Percentiles rank a stretch among this genome's conserved stretches.
phyloP scores from a whole-genome alignment of 1,140 invertebrate species.

The Formica exsecta region DNA sequence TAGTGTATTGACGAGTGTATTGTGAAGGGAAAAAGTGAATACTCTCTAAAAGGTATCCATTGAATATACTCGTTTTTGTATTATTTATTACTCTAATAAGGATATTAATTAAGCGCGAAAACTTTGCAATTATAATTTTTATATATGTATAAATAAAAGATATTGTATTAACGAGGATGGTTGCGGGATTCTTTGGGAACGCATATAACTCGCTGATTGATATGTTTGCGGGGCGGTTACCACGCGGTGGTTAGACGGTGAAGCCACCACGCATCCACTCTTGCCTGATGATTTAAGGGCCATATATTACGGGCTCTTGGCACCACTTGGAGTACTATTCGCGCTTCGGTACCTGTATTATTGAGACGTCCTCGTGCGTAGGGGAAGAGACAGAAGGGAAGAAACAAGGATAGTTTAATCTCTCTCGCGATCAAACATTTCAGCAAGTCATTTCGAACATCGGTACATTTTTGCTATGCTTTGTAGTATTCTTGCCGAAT shows the following conservation, averaged over 20 bases:
- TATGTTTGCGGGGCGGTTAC: slow-evolving; percentile 85
- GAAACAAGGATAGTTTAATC: slow-evolving; percentile 10
- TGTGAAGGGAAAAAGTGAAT: not conserved
- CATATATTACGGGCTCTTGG: slow-evolving; percentile 83
- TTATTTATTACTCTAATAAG: not conserved
- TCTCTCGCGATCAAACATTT: slow-evolving; percentile 12
- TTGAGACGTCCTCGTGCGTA: slow-evolving; percentile 81
- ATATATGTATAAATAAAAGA: not conserved
- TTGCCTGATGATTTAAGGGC: slow-evolving; percentile 84
- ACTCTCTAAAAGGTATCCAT: not conserved
- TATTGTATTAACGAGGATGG: slow-evolving; percentile 51
- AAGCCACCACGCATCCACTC: slow-evolving; percentile 80
- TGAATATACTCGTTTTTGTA: not conserved
- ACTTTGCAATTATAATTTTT: not conserved
- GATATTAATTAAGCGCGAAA: not conserved
- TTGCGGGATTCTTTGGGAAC: slow-evolving; percentile 39
- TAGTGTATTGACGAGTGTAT: too few relatives aligned
- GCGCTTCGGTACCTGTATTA: slow-evolving; percentile 78
- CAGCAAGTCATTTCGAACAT: not conserved
- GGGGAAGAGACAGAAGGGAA: slow-evolving; percentile 66
- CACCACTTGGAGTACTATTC: slow-evolving; percentile 72
- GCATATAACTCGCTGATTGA: slow-evolving; percentile 79
- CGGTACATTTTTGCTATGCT: not conserved
- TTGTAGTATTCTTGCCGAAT: not conserved
- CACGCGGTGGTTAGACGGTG: slow-evolving; percentile 79